phyloP scores from a whole-genome alignment of 2,888 invertebrate genomes.

The Drosophila colorata region DNA sequence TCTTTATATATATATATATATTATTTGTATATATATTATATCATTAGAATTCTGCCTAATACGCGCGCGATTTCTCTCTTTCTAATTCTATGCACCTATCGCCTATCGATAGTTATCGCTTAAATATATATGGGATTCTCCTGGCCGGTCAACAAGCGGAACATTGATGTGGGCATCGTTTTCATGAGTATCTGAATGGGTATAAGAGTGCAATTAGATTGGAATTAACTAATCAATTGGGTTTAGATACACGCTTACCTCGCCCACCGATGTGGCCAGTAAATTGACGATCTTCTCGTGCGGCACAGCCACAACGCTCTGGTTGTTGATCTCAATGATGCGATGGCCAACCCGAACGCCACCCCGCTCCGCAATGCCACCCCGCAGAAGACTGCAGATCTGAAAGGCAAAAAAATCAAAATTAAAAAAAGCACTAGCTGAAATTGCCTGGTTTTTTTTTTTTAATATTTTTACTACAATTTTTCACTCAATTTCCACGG shows the following conservation, averaged over 20 bases:
- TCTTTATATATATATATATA: too few relatives aligned
- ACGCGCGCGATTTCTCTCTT: constrained; percentile 15
- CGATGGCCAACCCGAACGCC: constrained; percentile 99
- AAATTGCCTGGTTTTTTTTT: too few relatives aligned
- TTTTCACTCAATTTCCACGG: too few relatives aligned
- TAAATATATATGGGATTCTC: constrained; percentile 99
- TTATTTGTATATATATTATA: constrained; percentile 29
- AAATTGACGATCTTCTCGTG: constrained; percentile 99
- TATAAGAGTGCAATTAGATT: too few relatives aligned
- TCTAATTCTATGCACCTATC: neutral
- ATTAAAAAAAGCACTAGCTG: neutral
- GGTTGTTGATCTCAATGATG: constrained; percentile 99
- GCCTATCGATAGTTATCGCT: constrained; percentile 60
- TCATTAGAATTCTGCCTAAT: constrained; percentile 36
- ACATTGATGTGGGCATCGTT: constrained; percentile 99
- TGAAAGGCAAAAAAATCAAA: constrained; percentile 81
- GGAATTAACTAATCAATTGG: neutral
- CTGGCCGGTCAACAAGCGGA: constrained; percentile 98
- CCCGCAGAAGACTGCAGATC: constrained; percentile 99
- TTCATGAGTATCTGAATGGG: constrained; percentile 97
- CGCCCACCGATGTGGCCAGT: constrained; percentile 99
- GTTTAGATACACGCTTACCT: constrained; percentile 88
- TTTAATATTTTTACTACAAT: too few relatives aligned
- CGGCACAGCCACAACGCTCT: constrained; percentile 99
- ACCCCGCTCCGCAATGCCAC: constrained; percentile 99